phyloP scores from a whole-genome alignment of 92 coral and sea anemone genomes.

The Epizoanthus scotinus region DNA sequence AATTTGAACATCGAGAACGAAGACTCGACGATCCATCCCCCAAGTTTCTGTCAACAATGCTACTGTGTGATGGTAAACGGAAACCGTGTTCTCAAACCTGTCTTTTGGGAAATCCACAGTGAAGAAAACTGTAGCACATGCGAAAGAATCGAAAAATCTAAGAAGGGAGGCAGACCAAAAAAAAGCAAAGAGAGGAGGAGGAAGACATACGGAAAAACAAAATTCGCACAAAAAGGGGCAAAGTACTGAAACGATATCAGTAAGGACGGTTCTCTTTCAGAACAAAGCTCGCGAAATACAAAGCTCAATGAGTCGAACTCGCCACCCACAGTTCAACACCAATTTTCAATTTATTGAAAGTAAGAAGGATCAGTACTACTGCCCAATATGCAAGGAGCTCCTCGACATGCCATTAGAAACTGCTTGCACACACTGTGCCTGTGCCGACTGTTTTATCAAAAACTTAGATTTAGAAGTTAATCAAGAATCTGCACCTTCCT shows the following conservation, averaged over 20 bases:
- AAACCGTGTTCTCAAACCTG: background rate
- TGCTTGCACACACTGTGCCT: conserved; percentile 24
- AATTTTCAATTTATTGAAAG: conserved; percentile 17
- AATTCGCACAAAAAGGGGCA: background rate
- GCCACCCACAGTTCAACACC: conserved; percentile 17
- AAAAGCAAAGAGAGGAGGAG: conserved; percentile 20
- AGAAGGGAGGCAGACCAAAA: conserved; percentile 23
- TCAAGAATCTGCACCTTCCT: conserved; percentile 1
- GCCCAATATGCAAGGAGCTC: conserved; percentile 26
- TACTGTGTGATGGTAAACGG: conserved; percentile 23
- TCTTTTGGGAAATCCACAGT: conserved; percentile 17
- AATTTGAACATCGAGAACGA: conserved; percentile 8
- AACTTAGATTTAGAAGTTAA: conserved; percentile 16
- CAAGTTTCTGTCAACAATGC: conserved; percentile 8
- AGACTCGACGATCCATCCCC: background rate
- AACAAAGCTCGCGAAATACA: conserved; percentile 15
- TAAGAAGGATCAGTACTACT: conserved; percentile 15
- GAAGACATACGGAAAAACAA: background rate
- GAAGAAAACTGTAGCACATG: conserved; percentile 12
- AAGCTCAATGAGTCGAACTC: background rate
- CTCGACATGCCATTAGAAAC: conserved; percentile 18
- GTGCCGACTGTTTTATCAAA: conserved; percentile 30
- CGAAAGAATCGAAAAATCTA: conserved; percentile 27
- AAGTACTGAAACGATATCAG: conserved; percentile 5
- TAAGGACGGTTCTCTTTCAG: background rate